phyloP scores from a whole-genome alignment of 2,113 vertebrate species.

The Spilogale gracilis region DNA sequence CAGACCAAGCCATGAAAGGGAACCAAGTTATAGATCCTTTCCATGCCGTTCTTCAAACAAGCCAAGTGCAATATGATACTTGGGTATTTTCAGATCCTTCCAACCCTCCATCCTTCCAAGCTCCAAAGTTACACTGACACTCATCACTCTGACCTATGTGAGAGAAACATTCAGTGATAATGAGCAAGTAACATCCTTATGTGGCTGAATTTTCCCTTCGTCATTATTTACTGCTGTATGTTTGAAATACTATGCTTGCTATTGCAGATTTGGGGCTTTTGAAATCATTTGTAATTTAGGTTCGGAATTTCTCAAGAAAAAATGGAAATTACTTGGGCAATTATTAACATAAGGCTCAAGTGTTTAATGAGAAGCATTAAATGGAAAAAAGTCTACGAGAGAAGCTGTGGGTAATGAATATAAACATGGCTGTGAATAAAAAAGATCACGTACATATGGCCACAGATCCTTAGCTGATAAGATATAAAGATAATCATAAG shows the following conservation, averaged over 20 bases:
- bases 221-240: not conserved
- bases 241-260: not conserved
- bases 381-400: conserved; percentile 16
- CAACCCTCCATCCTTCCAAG: not conserved
- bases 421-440: conserved; percentile 86
- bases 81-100: not conserved
- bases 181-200: not conserved
- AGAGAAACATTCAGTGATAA: not conserved
- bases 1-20: conserved; percentile 24
- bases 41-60: not conserved
- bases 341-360: not conserved
- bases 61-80: not conserved
- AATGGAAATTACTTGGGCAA: conserved; percentile 60
- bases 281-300: conserved; percentile 29
- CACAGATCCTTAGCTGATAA: not conserved
- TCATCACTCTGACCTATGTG: not conserved
- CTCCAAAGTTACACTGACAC: not conserved
- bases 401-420: conserved; percentile 79
- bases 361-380: not conserved
- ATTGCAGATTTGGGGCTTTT: conserved; percentile 30
- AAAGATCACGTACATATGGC: conserved; percentile 55
- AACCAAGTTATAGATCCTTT: conserved; percentile 53
- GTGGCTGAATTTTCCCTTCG: not conserved
- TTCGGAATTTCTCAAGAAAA: conserved; percentile 12
- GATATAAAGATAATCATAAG: not conserved